phyloP scores from a whole-genome alignment of 1,140 invertebrate genomes.

The Wiebesia pumilae region DNA sequence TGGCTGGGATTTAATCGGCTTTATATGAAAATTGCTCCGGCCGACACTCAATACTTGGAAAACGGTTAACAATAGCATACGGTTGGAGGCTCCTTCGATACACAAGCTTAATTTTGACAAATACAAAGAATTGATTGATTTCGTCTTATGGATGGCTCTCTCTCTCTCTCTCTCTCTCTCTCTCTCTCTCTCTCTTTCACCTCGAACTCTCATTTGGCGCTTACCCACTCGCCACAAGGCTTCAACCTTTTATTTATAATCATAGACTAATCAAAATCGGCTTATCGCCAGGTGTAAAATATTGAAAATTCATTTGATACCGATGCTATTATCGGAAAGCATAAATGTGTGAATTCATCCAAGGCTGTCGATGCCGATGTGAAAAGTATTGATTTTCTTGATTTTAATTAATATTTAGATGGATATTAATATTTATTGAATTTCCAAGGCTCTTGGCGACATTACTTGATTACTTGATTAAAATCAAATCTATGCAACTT shows the following conservation, averaged over 20 bases:
- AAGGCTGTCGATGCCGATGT: too few relatives aligned
- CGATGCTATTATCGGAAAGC: background rate
- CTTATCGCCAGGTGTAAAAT: background rate
- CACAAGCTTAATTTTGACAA: background rate
- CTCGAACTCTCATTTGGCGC: background rate
- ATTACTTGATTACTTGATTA: background rate
- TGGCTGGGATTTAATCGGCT: slow-evolving; percentile 4
- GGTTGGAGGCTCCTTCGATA: background rate
- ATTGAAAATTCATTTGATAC: background rate
- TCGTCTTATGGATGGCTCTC: background rate
- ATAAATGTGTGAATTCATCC: background rate
- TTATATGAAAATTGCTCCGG: slow-evolving; percentile 7
- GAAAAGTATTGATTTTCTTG: background rate
- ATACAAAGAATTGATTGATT: background rate
- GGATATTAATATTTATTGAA: too few relatives aligned
- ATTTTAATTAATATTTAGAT: too few relatives aligned
- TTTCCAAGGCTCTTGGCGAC: too few relatives aligned
- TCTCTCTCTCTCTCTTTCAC: background rate
- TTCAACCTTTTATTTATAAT: background rate
- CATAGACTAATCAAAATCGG: background rate
- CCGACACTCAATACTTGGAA: background rate
- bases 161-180: background rate
- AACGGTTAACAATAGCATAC: background rate
- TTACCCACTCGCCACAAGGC: background rate
- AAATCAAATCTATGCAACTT: background rate